A percentile compares a stretch with the other conserved stretches of the same genome.
phyloP scores from a whole-genome alignment of 2,888 invertebrate species.

The Drosophila paranaensis region DNA sequence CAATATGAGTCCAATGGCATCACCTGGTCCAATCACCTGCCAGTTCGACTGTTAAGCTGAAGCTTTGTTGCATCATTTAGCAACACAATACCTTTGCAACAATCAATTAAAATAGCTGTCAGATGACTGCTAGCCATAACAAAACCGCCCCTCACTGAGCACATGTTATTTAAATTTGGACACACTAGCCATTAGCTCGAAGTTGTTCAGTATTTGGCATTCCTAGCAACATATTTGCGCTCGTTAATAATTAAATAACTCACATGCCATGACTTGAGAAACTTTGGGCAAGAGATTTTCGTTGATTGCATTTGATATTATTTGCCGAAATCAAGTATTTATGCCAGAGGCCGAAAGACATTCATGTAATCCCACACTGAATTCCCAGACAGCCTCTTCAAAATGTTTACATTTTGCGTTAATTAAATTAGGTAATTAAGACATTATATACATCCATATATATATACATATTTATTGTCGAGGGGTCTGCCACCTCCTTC shows the following conservation, averaged over 20 bases:
- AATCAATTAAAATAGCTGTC: background rate
- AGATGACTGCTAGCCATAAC: background rate
- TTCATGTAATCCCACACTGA: constrained; percentile 31
- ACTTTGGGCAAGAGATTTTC: constrained; percentile 5
- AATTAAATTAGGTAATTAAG: constrained; percentile 67
- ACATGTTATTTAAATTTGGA: constrained; percentile 1
- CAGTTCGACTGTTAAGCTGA: no score
- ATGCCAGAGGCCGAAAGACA: background rate
- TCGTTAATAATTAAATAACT: constrained; percentile 20
- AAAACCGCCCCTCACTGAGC: background rate
- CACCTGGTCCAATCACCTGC: no score
- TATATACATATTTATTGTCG: no score
- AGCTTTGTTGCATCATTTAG: no score
- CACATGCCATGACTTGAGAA: background rate
- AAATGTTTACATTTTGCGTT: constrained; percentile 61
- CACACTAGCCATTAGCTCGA: constrained; percentile 1
- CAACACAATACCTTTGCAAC: no score
- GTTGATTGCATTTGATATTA: constrained; percentile 25
- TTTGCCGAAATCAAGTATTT: constrained; percentile 19
- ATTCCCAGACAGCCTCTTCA: constrained; percentile 18
- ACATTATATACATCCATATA: background rate
- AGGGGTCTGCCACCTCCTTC: no score
- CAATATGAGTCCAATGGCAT: no score
- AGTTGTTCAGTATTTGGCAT: background rate
- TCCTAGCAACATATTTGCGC: background rate